Percentiles rank a stretch among this genome's conserved stretches.
phyloP scores from a whole-genome alignment of 1,140 invertebrate species.

The Drosophila novamexicana region DNA sequence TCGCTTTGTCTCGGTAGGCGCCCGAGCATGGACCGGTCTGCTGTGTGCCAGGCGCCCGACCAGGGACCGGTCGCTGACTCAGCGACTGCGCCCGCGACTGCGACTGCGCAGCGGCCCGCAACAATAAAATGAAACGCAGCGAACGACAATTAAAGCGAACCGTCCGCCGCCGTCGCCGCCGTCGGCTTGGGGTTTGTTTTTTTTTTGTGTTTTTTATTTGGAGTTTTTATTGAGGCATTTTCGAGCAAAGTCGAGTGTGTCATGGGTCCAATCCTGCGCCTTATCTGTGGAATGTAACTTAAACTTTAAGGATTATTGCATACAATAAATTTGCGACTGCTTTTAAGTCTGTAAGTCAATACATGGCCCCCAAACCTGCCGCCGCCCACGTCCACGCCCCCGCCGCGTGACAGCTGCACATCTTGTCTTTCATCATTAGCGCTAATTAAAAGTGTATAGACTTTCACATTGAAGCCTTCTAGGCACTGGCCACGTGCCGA shows the following conservation, averaged over 20 bases:
- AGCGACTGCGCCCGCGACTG: constrained; percentile 1
- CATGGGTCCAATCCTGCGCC: constrained; percentile 51
- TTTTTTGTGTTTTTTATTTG: constrained; percentile 10
- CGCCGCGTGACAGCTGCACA: not conserved
- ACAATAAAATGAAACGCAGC: constrained; percentile 36
- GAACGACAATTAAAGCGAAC: constrained; percentile 44
- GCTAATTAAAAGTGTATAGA: constrained; percentile 82
- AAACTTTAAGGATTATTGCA: constrained; percentile 83
- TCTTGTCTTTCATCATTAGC: constrained; percentile 73
- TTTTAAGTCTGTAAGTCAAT: constrained; percentile 72
- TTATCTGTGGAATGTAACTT: constrained; percentile 82
- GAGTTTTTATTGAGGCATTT: constrained; percentile 70
- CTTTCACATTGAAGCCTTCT: constrained; percentile 64
- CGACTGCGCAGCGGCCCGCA: constrained; percentile 40
- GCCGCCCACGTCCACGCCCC: not conserved
- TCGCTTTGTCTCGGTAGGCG: not conserved
- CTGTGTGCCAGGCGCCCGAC: not conserved
- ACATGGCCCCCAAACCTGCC: constrained; percentile 9
- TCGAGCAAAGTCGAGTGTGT: constrained; percentile 27
- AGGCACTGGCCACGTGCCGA: constrained; percentile 32
- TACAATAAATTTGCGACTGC: constrained; percentile 75
- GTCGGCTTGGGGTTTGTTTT: constrained; percentile 26
- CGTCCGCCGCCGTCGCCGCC: constrained; percentile 29
- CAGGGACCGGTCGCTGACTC: constrained; percentile 11
- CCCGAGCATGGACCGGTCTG: constrained; percentile 29